A percentile compares a stretch with the other conserved stretches of the same genome.
Evolutionary conservation across 1,140 invertebrate species (phyloP).

Genomic region (Euschistus heros): DNA sequence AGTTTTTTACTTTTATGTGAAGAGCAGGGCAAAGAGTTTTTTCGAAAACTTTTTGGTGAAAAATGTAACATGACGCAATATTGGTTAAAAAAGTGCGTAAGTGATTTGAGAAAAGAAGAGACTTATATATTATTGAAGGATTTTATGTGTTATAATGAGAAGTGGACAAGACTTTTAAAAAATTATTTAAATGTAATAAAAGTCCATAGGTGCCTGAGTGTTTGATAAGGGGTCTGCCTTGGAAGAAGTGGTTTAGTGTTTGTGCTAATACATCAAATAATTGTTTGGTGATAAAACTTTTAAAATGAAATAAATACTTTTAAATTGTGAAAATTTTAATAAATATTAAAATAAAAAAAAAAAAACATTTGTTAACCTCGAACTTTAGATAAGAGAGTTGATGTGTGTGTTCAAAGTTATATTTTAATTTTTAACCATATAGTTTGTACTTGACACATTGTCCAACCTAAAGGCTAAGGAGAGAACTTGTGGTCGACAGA

Average conservation of each 20-base stretch:
- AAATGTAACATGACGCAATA: slow-evolving; percentile 21
- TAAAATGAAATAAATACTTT: slow-evolving; percentile 22
- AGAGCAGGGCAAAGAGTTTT: background rate
- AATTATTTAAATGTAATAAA: slow-evolving; percentile 2
- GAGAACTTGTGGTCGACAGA: slow-evolving; percentile 7
- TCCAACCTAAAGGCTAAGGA: slow-evolving; percentile 16
- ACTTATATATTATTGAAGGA: slow-evolving; percentile 15
- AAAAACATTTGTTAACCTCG: slow-evolving; percentile 26
- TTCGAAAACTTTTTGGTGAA: slow-evolving; percentile 13
- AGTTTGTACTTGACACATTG: slow-evolving; percentile 20
- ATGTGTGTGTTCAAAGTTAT: slow-evolving; percentile 26
- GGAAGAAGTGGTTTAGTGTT: slow-evolving; percentile 21
- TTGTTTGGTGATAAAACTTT: slow-evolving; percentile 20
- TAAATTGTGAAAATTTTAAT: slow-evolving; percentile 23
- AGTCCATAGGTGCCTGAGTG: slow-evolving; percentile 24
- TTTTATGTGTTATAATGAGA: slow-evolving; percentile 6
- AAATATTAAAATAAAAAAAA: slow-evolving; percentile 12
- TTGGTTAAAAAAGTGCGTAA: slow-evolving; percentile 18
- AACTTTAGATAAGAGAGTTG: slow-evolving; percentile 25
- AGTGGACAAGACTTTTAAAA: slow-evolving; percentile 20
- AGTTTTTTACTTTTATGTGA: slow-evolving; percentile 4
- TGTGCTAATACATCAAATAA: slow-evolving; percentile 21
- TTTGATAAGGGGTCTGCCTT: slow-evolving; percentile 13
- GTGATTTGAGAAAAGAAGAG: slow-evolving; percentile 3
- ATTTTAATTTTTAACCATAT: slow-evolving; percentile 23